phyloP scores from a whole-genome alignment of 2,888 invertebrate species.

The Mactromeris polynyma region DNA sequence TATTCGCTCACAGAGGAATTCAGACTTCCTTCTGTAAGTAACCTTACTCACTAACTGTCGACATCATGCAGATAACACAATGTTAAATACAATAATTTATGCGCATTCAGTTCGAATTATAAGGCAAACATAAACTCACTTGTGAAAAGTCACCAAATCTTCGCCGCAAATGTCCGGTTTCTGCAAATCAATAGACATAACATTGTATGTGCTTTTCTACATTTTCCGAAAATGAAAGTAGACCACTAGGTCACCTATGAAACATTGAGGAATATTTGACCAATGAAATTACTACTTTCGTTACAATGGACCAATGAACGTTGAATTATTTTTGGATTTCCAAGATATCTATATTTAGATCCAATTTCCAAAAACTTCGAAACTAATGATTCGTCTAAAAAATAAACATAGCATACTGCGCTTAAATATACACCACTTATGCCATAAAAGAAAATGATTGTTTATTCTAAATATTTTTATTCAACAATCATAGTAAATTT shows the following conservation, averaged over 20 bases:
- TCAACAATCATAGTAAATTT: background rate
- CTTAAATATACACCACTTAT: too few relatives aligned
- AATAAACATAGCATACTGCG: too few relatives aligned
- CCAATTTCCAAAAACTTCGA: conserved; percentile 18
- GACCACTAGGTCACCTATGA: background rate
- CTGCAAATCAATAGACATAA: background rate
- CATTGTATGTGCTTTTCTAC: background rate
- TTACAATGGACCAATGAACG: background rate
- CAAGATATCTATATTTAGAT: conserved; percentile 26
- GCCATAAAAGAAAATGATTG: too few relatives aligned
- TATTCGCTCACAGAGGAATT: too few relatives aligned
- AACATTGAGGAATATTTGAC: background rate
- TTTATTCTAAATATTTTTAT: background rate
- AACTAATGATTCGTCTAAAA: background rate
- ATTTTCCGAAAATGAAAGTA: conserved; percentile 19
- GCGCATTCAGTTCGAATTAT: too few relatives aligned
- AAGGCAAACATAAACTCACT: background rate
- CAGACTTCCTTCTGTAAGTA: too few relatives aligned
- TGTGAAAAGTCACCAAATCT: background rate
- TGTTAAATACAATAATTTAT: too few relatives aligned
- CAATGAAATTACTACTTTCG: conserved; percentile 1
- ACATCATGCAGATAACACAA: too few relatives aligned
- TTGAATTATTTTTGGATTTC: conserved; percentile 14
- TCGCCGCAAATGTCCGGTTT: background rate
- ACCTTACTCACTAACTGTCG: too few relatives aligned